Base-by-base conservation (phyloP, 2,113 vertebrate genomes). In the Mustela lutreola region DNA sequence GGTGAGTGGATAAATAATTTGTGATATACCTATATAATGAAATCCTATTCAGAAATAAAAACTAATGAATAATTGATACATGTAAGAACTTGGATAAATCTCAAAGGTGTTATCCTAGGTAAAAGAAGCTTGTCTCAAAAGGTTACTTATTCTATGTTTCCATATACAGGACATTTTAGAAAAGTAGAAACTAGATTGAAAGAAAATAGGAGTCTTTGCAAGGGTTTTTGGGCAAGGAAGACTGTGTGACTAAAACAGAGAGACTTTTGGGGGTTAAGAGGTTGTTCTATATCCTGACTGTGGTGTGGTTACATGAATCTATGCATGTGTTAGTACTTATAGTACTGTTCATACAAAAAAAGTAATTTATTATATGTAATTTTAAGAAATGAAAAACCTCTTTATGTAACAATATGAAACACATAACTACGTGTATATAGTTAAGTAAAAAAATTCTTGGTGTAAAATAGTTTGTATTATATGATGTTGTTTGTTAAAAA, bases 381-480 rank as follows among this genome's bases (percentile, higher is more conserved):
- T 81, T n/a, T 82, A 33, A 39, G 5, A 91, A 92, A 76, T 88
- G 58, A 94, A 24, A 45, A 48, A 45, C 76, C 11, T 81, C 26
- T 65, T 60, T 80, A 90, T 42, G 5, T 94, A 83, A 26, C 50
- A 89, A 78, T 24, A 21, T 92, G 50, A 92, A 91, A 83, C 12
- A 22, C 58, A 83, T 60, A 18, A 14, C 24, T 70, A 75, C 10
- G 42, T 76, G 36, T 76, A 48, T 89, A 42, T 83, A 56, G 19
- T 89, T 83, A 89, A 95, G n/a, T 76, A 22, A 90, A 95, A 89
- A 83, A n/a, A 83, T 26, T 45, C 21, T 53, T 89, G 78, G 19
- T 83, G 11, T 8, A 82, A 76, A 88, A 83, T 48, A 88, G 19
- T 60, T 67, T 76, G 14, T 87, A 45, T 88, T 56, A 75, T 63